Percentiles rank a stretch among this genome's conserved stretches.
Evolutionary conservation across 1,140 invertebrate genomes (phyloP).

Genomic region (Drosophila nigromelanica): DNA sequence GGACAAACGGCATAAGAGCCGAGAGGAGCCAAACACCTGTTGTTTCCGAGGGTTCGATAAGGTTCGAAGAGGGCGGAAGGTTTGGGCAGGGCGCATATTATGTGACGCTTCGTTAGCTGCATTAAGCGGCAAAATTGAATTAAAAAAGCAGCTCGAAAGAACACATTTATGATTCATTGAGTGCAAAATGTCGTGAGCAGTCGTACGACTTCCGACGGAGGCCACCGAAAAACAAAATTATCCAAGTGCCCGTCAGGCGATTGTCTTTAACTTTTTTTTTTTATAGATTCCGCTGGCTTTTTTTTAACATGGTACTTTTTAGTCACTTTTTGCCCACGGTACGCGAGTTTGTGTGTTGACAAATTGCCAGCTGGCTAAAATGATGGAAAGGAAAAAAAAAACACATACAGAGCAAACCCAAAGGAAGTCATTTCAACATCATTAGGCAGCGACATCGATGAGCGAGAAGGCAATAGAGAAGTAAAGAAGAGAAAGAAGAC

Average conservation of each 20-base stretch:
- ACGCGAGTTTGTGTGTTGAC: conserved; percentile 45
- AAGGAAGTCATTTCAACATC: conserved; percentile 68
- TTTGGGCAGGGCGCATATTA: conserved; percentile 19
- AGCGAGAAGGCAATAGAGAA: conserved; percentile 9
- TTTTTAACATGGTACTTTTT: not conserved
- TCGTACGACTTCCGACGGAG: conserved; percentile 60
- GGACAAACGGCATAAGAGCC: not conserved
- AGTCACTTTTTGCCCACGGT: conserved; percentile 10
- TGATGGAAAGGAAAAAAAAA: conserved; percentile 24
- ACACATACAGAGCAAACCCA: conserved; percentile 12
- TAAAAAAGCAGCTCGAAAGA: conserved; percentile 21
- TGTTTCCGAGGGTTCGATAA: conserved; percentile 21
- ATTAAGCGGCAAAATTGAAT: conserved; percentile 64
- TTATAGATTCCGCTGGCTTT: too few relatives aligned
- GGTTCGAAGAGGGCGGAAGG: conserved; percentile 2
- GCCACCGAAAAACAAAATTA: conserved; percentile 37
- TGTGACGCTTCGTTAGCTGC: conserved; percentile 58
- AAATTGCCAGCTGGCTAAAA: conserved; percentile 61
- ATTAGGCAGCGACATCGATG: conserved; percentile 53
- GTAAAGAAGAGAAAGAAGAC: not conserved
- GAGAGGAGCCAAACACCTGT: conserved; percentile 41
- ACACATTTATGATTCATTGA: conserved; percentile 71
- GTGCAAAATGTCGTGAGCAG: conserved; percentile 66
- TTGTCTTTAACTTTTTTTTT: conserved; percentile 15
- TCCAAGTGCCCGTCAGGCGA: conserved; percentile 45